Percentiles rank a stretch among this genome's conserved stretches.
phyloP scores from a whole-genome alignment of 2,888 invertebrate species.

The Patella caerulea region DNA sequence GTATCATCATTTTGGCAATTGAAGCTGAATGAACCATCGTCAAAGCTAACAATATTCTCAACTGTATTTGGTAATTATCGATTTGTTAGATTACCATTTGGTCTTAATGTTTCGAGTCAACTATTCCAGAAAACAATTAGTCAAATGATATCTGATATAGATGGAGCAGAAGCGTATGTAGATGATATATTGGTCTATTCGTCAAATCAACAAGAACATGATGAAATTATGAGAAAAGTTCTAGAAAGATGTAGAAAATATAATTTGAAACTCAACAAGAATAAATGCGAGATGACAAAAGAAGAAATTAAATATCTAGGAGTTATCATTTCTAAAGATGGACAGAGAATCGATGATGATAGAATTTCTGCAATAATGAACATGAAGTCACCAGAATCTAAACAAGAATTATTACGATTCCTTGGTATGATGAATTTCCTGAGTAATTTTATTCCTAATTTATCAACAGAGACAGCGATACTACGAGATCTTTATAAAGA shows the following conservation, averaged over 20 bases:
- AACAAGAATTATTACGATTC: neutral
- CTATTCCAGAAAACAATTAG: neutral
- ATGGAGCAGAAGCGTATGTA: neutral
- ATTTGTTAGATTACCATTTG: neutral
- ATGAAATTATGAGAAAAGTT: neutral
- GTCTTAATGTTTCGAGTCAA: neutral
- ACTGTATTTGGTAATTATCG: slow-evolving; percentile 8
- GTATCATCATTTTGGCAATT: neutral
- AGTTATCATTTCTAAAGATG: neutral
- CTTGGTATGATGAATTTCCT: slow-evolving; percentile 7
- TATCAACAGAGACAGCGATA: neutral
- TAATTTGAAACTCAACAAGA: neutral
- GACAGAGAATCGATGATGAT: neutral
- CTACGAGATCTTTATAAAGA: neutral
- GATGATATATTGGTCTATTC: neutral
- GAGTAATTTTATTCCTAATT: slow-evolving; percentile 4
- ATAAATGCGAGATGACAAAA: neutral
- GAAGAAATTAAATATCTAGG: slow-evolving; percentile 10
- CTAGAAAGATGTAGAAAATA: neutral
- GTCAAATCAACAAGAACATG: neutral
- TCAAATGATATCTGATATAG: slow-evolving; percentile 8
- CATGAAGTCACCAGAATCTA: neutral
- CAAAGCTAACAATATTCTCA: neutral
- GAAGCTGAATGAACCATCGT: no score
- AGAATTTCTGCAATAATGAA: neutral